Percentiles rank a stretch among this genome's conserved stretches.
Conservation (phyloP, 2,113 vertebrate species). For the Grammomys surdaster region DNA sequence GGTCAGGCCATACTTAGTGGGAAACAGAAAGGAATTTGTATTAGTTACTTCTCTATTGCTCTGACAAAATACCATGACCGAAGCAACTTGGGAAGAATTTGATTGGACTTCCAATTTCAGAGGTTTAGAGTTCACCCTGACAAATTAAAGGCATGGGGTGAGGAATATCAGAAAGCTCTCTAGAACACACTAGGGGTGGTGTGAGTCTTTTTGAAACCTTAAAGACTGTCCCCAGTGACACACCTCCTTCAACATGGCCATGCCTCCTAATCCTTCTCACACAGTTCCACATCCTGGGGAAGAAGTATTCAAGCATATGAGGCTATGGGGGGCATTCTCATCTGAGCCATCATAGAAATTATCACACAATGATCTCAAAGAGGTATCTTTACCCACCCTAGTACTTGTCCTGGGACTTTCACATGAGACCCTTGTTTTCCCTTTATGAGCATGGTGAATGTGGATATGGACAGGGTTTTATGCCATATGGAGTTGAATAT, state of each 20-base stretch:
- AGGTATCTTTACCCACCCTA: rapidly evolving
- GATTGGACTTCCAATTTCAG: neutral
- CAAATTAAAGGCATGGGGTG: neutral
- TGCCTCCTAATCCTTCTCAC: neutral
- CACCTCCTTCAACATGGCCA: neutral
- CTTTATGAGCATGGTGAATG: rapidly evolving
- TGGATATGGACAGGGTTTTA: too few species aligned
- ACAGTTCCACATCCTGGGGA: neutral
- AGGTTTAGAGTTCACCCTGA: neutral
- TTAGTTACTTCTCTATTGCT: neutral
- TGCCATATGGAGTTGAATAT: rapidly evolving
- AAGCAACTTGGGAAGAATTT: neutral
- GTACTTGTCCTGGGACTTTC: rapidly evolving
- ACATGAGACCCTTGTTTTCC: rapidly evolving
- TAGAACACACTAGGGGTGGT: neutral
- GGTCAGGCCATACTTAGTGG: rapidly evolving
- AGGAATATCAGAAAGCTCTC: neutral
- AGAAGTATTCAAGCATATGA: neutral
- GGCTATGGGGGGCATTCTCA: neutral
- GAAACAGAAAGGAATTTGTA: neutral
- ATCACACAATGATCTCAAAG: rapidly evolving
- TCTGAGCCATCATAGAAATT: neutral
- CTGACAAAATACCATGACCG: neutral
- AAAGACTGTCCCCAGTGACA: neutral
- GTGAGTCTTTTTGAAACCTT: too few species aligned